Evolutionary conservation across 37 sponge, comb jelly and placozoan genomes (phyloP).

Genomic region (Dysidea cf. avara): DNA sequence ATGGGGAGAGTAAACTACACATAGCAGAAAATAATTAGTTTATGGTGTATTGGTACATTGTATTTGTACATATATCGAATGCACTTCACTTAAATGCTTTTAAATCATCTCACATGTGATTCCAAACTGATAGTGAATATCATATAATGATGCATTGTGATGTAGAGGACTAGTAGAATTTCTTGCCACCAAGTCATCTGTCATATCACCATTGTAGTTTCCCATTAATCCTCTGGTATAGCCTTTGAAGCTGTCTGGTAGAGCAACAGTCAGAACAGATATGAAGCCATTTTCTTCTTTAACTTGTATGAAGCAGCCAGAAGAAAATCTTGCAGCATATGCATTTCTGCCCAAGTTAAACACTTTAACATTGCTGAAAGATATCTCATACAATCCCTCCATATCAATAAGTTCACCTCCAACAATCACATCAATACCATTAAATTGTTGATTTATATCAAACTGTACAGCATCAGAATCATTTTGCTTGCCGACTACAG

Average conservation of each 20-base stretch:
- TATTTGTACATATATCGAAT: too few relatives aligned
- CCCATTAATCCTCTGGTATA: slow-evolving; percentile 53
- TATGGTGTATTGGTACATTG: too few relatives aligned
- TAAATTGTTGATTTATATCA: slow-evolving; percentile 13
- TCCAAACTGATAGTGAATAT: slow-evolving; percentile 56
- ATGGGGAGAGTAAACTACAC: too few relatives aligned
- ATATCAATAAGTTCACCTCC: slow-evolving; percentile 21
- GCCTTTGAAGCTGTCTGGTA: slow-evolving; percentile 13
- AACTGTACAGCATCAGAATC: too few relatives aligned
- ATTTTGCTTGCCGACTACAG: slow-evolving; percentile 45
- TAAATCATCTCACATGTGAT: slow-evolving; percentile 63
- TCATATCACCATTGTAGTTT: slow-evolving; percentile 38
- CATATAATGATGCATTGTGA: slow-evolving; percentile 20
- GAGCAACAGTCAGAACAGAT: slow-evolving; percentile 15
- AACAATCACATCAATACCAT: slow-evolving; percentile 15
- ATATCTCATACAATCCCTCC: slow-evolving; percentile 9
- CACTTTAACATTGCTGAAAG: slow-evolving; percentile 33
- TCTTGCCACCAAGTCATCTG: slow-evolving; percentile 45
- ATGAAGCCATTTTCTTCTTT: slow-evolving; percentile 32
- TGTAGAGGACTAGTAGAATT: slow-evolving; percentile 8
- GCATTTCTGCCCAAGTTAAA: slow-evolving; percentile 15
- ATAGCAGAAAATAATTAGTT: too few relatives aligned
- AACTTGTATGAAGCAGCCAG: slow-evolving; percentile 23
- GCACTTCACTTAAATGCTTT: too few relatives aligned
- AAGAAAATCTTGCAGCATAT: slow-evolving; percentile 9